Conservation (phyloP, 2,797 vertebrate species). For the Bradypodion pumilum region DNA sequence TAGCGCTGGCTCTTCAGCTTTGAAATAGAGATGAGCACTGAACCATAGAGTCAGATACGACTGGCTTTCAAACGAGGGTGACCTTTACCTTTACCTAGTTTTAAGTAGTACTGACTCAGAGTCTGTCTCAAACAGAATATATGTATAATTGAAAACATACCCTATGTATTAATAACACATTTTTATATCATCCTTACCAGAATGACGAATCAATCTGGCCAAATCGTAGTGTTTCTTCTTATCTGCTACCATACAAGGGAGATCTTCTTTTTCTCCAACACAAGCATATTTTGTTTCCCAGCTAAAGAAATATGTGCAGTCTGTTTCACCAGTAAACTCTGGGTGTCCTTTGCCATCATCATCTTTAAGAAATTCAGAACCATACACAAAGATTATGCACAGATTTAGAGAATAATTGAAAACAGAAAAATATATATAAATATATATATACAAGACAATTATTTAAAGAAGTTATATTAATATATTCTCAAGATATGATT, state of each 20-base stretch:
- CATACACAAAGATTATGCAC: neutral
- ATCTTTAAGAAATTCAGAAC: constrained; percentile 63
- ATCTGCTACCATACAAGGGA: constrained; percentile 84
- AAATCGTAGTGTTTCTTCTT: constrained; percentile 87
- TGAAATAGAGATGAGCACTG: no score
- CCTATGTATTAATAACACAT: no score
- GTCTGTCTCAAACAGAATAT: no score
- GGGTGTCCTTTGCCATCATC: constrained; percentile 82
- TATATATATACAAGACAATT: neutral
- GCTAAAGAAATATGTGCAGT: constrained; percentile 94
- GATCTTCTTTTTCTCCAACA: constrained; percentile 87
- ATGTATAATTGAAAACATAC: no score
- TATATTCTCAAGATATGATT: neutral
- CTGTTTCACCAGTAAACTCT: constrained; percentile 86
- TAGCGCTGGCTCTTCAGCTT: no score
- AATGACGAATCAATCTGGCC: constrained; percentile 83
- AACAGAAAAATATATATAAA: neutral
- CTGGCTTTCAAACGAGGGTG: no score
- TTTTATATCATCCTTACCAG: constrained; percentile 75
- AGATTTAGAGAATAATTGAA: neutral
- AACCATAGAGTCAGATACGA: no score
- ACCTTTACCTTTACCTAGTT: no score
- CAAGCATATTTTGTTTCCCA: constrained; percentile 92
- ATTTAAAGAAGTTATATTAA: neutral
- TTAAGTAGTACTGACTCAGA: neutral